Evolutionary conservation across 2,113 vertebrate genomes (phyloP).

Genomic region (Gnathonemus echidnorhynchus): DNA sequence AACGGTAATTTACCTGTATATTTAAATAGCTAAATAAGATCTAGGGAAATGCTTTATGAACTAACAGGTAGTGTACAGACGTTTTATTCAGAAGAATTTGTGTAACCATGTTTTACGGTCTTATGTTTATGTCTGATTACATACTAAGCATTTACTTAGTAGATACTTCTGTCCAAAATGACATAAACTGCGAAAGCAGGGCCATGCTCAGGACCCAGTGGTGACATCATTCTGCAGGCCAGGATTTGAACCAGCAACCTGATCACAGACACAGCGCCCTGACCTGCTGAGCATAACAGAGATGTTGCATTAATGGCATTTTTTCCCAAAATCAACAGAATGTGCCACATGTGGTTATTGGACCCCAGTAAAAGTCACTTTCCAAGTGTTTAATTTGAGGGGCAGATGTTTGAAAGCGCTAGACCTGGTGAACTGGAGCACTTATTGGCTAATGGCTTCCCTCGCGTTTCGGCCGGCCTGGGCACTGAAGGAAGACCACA

Average conservation of each 20-base stretch:
- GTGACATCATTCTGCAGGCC: not conserved
- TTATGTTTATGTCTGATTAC: not conserved
- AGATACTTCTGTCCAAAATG: not conserved
- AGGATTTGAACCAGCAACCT: not conserved
- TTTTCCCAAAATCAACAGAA: not conserved
- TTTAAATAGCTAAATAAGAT: not conserved
- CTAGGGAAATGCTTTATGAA: not conserved
- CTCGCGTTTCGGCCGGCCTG: not conserved
- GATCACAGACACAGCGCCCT: not conserved
- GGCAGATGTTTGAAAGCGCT: not conserved
- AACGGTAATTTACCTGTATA: not conserved
- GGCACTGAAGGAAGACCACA: not conserved
- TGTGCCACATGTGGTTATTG: not conserved
- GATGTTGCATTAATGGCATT: not conserved
- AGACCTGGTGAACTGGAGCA: not conserved
- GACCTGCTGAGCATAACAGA: not conserved
- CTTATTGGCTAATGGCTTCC: not conserved
- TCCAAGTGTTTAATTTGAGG: not conserved
- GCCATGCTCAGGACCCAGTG: not conserved
- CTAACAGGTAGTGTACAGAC: not conserved
- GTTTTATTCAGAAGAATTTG: not conserved
- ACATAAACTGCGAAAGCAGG: not conserved
- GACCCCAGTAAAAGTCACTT: not conserved
- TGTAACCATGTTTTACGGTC: not conserved
- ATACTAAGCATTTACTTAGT: not conserved